Evolutionary conservation across 92 coral and sea anemone genomes (phyloP).

Genomic region (Virgularia gustaviana): DNA sequence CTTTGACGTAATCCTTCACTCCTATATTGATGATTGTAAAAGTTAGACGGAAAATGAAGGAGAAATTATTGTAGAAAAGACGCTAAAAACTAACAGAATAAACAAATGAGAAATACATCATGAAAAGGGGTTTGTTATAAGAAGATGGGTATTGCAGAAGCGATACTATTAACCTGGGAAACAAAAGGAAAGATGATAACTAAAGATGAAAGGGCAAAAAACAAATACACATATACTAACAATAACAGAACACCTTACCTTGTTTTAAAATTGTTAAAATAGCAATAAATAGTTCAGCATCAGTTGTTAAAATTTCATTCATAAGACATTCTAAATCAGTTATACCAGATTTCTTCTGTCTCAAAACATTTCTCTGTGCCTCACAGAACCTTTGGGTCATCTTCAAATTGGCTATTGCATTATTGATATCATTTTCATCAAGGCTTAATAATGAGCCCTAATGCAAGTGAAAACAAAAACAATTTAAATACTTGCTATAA

Average conservation of each 20-base stretch:
- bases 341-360: slow-evolving; percentile 52
- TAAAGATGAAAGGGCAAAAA: too few relatives aligned
- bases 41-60: background rate
- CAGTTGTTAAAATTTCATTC: slow-evolving; percentile 88
- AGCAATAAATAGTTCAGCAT: slow-evolving; percentile 92
- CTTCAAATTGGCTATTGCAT: slow-evolving; percentile 79
- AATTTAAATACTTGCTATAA: background rate
- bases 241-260: slow-evolving; percentile 43
- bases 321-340: slow-evolving; percentile 67
- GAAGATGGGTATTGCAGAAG: too few relatives aligned
- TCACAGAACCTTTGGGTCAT: slow-evolving; percentile 73
- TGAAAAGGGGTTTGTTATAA: too few relatives aligned
- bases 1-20: slow-evolving; percentile 89
- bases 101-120: background rate
- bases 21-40: too few relatives aligned
- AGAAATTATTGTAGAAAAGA: background rate
- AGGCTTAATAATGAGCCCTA: slow-evolving; percentile 91
- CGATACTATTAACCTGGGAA: too few relatives aligned
- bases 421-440: slow-evolving; percentile 85
- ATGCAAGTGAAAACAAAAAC: too few relatives aligned
- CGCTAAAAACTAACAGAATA: background rate
- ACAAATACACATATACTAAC: background rate
- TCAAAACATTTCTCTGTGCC: slow-evolving; percentile 53
- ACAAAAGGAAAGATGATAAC: too few relatives aligned
- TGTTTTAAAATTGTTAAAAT: slow-evolving; percentile 86